These are phyloP conservation scores for Salmo trutta DNA, from an alignment of 2,797 vertebrate species.

Conservation along the genomic window DNA sequence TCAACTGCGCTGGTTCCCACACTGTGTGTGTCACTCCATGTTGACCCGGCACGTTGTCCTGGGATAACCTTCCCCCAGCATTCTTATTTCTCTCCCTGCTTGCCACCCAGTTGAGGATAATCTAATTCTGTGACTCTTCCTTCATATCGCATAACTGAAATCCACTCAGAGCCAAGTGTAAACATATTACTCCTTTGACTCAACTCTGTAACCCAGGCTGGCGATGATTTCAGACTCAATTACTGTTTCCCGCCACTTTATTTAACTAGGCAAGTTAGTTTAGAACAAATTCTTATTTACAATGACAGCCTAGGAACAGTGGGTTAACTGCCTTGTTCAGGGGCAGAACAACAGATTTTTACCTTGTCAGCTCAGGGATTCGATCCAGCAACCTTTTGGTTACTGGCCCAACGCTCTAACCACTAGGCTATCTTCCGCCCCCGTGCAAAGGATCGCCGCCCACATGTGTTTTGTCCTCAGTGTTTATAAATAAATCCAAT, in stretches of 20 bases:
- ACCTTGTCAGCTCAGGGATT: too few relatives aligned
- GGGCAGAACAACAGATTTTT: too few relatives aligned
- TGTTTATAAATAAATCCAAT: background rate
- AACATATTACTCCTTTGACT: conserved; percentile 22
- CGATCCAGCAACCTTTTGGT: too few relatives aligned
- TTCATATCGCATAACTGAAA: conserved; percentile 18
- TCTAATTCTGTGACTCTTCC: conserved; percentile 24
- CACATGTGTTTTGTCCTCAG: background rate
- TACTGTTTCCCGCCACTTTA: background rate
- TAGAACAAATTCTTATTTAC: too few relatives aligned
- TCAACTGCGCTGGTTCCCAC: background rate
- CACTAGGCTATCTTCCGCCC: too few relatives aligned
- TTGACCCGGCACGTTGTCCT: background rate
- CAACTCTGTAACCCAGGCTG: background rate
- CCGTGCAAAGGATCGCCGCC: background rate
- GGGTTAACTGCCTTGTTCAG: too few relatives aligned
- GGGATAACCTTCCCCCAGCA: conserved; percentile 14
- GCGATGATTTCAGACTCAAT: background rate
- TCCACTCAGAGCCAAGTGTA: conserved; percentile 21
- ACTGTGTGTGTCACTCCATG: background rate
- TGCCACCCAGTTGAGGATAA: conserved; percentile 7
- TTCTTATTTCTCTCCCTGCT: conserved; percentile 15
- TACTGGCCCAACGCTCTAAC: too few relatives aligned
- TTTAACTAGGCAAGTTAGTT: too few relatives aligned
- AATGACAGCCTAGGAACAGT: too few relatives aligned